A percentile compares a stretch with the other conserved stretches of the same genome.
Evolutionary conservation across 2,888 invertebrate genomes (phyloP).

Genomic region (Drosophila robusta): DNA sequence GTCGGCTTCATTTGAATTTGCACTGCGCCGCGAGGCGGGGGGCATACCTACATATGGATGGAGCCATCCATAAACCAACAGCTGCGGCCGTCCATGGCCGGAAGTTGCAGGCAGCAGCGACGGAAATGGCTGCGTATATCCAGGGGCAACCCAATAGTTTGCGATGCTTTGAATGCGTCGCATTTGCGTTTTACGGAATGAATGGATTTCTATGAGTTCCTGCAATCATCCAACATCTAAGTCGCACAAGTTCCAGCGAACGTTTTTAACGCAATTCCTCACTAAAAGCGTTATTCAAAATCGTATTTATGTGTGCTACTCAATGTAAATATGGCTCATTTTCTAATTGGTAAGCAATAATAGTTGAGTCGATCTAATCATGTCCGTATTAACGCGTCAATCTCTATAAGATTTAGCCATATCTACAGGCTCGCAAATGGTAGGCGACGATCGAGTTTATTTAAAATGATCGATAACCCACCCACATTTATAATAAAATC

Average conservation of each 20-base stretch:
- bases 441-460: no score
- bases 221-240: slow-evolving; percentile 23
- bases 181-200: slow-evolving; percentile 63
- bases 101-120: slow-evolving; percentile 48
- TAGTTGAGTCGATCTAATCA: no score
- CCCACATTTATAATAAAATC: no score
- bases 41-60: neutral
- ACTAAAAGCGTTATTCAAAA: neutral
- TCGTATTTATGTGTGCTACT: no score
- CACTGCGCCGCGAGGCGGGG: neutral
- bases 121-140: slow-evolving; percentile 71
- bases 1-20: slow-evolving; percentile 50
- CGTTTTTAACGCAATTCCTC: neutral
- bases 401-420: no score
- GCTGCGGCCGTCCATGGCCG: slow-evolving; percentile 47
- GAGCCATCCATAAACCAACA: slow-evolving; percentile 32
- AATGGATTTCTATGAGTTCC: slow-evolving; percentile 56
- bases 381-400: no score
- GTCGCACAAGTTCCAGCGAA: slow-evolving; percentile 14
- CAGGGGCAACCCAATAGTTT: slow-evolving; percentile 64
- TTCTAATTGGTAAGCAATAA: no score
- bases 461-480: no score
- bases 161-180: slow-evolving; percentile 63
- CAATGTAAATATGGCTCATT: no score
- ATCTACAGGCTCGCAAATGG: no score